These are phyloP conservation scores for Phenganax stokvisi DNA, from an alignment of 92 coral and sea anemone species.

Conservation along the genomic window DNA sequence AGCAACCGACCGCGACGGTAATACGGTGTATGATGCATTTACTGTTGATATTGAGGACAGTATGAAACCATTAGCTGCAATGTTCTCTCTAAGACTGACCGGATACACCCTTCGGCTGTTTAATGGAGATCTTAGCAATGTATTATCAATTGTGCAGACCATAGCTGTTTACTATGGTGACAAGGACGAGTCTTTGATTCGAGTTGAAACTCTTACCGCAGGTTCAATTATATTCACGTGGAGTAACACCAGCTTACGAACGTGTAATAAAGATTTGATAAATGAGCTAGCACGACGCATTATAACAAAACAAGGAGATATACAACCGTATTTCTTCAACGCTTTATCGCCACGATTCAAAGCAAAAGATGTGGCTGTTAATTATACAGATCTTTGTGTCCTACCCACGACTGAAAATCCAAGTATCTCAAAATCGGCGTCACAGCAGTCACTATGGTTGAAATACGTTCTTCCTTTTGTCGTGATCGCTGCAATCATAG, in stretches of 20 bases:
- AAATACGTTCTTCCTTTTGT: conserved; percentile 80
- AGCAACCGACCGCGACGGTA: conserved; percentile 65
- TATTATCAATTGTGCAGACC: conserved; percentile 55
- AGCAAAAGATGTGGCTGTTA: conserved; percentile 49
- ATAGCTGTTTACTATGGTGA: conserved; percentile 65
- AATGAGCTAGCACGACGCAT: conserved; percentile 51
- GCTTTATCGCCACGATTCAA: conserved; percentile 61
- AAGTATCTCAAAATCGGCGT: conserved; percentile 44
- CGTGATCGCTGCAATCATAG: conserved; percentile 52
- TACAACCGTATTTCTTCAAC: conserved; percentile 53
- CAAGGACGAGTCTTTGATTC: conserved; percentile 50
- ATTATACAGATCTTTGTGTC: conserved; percentile 65
- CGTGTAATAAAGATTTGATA: conserved; percentile 62
- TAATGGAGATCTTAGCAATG: conserved; percentile 52
- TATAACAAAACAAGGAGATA: conserved; percentile 51
- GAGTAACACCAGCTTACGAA: conserved; percentile 79
- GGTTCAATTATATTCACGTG: conserved; percentile 81
- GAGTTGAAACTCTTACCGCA: conserved; percentile 47
- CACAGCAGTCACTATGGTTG: conserved; percentile 61
- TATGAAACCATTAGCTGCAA: conserved; percentile 49
- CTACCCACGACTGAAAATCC: conserved; percentile 48
- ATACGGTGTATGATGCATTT: conserved; percentile 65
- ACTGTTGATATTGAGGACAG: conserved; percentile 11
- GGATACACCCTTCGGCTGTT: conserved; percentile 43
- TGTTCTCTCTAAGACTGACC: conserved; percentile 48